Conservation (phyloP, 2,113 vertebrate genomes). For the Tympanuchus pallidicinctus region DNA sequence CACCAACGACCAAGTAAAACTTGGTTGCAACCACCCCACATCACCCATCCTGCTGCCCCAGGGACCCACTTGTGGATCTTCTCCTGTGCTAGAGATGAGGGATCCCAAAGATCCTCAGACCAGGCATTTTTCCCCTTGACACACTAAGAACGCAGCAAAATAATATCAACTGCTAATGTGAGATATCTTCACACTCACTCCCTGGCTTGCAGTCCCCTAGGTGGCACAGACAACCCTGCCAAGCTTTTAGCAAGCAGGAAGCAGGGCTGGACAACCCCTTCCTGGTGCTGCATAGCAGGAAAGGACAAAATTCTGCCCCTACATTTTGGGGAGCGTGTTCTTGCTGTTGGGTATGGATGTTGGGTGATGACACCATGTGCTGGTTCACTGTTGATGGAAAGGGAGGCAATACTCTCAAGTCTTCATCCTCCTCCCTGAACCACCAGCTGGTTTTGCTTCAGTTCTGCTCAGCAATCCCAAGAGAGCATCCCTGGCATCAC, state of each 20-base stretch:
- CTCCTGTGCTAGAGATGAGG: rapidly evolving
- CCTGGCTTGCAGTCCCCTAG: neutral
- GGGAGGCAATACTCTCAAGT: no score
- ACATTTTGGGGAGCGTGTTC: rapidly evolving
- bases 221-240: rapidly evolving
- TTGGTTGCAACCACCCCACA: rapidly evolving
- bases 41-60: neutral
- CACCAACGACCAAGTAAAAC: neutral
- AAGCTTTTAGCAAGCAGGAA: neutral
- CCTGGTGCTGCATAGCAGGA: neutral
- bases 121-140: neutral
- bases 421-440: neutral
- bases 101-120: neutral
- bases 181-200: neutral
- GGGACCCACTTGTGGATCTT: rapidly evolving
- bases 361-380: rapidly evolving
- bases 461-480: rapidly evolving
- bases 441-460: neutral
- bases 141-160: neutral
- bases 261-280: neutral
- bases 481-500: neutral
- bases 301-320: neutral
- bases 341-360: neutral
- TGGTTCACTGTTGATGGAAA: rapidly evolving
- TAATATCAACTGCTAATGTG: rapidly evolving